phyloP scores from a whole-genome alignment of 2,888 invertebrate species.

The Orchesellides sinensis region DNA sequence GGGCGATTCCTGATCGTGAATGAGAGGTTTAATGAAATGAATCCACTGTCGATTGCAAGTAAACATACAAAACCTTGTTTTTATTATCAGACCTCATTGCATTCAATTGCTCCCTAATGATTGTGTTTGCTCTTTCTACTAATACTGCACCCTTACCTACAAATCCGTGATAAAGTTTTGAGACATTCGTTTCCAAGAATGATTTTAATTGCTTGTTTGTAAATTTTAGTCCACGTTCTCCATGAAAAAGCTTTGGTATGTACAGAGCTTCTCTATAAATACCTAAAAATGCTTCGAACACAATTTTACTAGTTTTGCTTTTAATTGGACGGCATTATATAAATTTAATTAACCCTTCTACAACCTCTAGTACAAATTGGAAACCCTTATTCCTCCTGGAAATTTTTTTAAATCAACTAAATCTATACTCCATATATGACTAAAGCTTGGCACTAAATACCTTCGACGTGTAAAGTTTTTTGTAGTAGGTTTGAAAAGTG shows the following conservation, averaged over 20 bases:
- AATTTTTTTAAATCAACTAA: neutral
- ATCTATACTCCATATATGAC: neutral
- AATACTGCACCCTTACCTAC: neutral
- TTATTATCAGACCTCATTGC: neutral
- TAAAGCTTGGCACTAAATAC: neutral
- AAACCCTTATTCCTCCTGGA: neutral
- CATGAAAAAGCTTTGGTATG: neutral
- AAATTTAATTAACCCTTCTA: conserved; percentile 3
- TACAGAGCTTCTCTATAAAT: conserved; percentile 6
- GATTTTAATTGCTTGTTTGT: neutral
- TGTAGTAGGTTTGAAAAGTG: neutral
- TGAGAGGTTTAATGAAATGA: neutral
- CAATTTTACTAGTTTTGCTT: conserved; percentile 1
- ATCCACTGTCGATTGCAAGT: neutral
- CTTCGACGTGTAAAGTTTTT: neutral
- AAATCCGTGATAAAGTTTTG: conserved; percentile 8
- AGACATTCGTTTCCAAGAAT: neutral
- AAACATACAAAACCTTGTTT: neutral
- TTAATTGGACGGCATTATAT: conserved; percentile 2
- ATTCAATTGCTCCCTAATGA: neutral
- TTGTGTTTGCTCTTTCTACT: neutral
- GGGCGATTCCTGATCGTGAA: neutral
- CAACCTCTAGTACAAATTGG: neutral
- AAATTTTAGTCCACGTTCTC: too few relatives aligned
- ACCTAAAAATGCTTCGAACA: conserved; percentile 5